Percentiles rank a stretch among this genome's conserved stretches.
Evolutionary conservation across 2,113 vertebrate species (phyloP).

Genomic region (Aphelocoma coerulescens): DNA sequence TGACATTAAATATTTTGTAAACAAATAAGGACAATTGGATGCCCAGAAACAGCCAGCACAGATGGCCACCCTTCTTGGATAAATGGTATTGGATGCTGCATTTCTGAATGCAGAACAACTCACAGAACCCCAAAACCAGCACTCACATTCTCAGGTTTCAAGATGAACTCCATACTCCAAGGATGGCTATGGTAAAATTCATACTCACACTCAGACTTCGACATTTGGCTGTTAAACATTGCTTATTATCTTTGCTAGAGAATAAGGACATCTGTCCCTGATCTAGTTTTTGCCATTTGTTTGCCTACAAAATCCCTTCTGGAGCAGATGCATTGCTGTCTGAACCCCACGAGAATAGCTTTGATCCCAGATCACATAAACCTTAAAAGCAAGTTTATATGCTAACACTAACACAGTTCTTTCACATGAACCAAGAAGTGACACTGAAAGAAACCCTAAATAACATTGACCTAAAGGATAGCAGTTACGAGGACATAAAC

Average conservation of each 20-base stretch:
- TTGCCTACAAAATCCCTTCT: slow-evolving; percentile 4
- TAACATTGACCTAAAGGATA: neutral
- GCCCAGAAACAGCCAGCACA: neutral
- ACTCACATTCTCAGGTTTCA: neutral
- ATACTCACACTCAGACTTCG: neutral
- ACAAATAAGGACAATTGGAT: neutral
- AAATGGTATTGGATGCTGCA: neutral
- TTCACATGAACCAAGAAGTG: slow-evolving; percentile 24
- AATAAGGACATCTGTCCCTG: neutral
- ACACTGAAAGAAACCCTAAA: neutral
- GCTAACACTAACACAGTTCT: neutral
- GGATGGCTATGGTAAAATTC: neutral
- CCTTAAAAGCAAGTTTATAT: neutral
- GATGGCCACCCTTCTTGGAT: rapidly evolving
- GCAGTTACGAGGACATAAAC: neutral
- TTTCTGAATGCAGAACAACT: neutral
- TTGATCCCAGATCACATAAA: neutral
- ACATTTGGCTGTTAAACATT: neutral
- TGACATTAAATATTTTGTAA: neutral
- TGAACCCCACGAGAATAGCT: neutral
- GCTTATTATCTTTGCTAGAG: neutral
- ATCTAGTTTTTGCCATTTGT: neutral
- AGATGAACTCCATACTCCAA: neutral
- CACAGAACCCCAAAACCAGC: neutral
- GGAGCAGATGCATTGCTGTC: neutral